These are phyloP conservation scores for Pseudomyrmex sp. DNA, from an alignment of 1,140 invertebrate species.

Conservation along the genomic window DNA sequence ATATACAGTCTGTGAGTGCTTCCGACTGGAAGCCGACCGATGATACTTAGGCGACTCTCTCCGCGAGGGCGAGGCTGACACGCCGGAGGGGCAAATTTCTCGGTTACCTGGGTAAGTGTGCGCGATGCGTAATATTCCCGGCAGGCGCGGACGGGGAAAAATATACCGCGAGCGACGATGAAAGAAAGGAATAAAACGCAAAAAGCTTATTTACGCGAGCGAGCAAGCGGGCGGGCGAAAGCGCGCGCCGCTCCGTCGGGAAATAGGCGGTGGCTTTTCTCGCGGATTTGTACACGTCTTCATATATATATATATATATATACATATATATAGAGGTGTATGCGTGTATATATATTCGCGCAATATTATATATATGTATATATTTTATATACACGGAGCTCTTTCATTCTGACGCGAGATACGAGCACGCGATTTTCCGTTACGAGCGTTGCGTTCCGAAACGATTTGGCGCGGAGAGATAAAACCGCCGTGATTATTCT, in stretches of 20 bases:
- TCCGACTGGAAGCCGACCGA: slow-evolving; percentile 25
- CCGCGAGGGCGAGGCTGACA: slow-evolving; percentile 52
- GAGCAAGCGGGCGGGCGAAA: not conserved
- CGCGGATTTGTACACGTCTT: slow-evolving; percentile 39
- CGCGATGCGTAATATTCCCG: slow-evolving; percentile 63
- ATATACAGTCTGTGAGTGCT: slow-evolving; percentile 33
- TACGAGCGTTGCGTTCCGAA: slow-evolving; percentile 51
- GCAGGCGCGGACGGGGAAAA: slow-evolving; percentile 44
- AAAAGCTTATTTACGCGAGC: slow-evolving; percentile 71
- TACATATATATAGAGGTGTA: not conserved
- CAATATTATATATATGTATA: not conserved
- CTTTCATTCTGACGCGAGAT: slow-evolving; percentile 40
- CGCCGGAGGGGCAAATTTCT: slow-evolving; percentile 67
- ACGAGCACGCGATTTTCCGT: slow-evolving; percentile 54
- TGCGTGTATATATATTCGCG: not conserved
- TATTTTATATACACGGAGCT: slow-evolving; percentile 1
- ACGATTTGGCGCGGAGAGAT: slow-evolving; percentile 53
- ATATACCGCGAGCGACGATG: slow-evolving; percentile 67
- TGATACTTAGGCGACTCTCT: slow-evolving; percentile 50
- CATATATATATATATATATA: not conserved
- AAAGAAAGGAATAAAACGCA: slow-evolving; percentile 69
- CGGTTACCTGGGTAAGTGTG: slow-evolving; percentile 68
- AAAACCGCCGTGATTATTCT: slow-evolving; percentile 52
- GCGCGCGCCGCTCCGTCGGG: slow-evolving; percentile 56
- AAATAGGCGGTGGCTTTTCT: slow-evolving; percentile 67